Evolutionary conservation across 1,140 invertebrate species (phyloP).

Genomic region (Drosophila parabipectinata): DNA sequence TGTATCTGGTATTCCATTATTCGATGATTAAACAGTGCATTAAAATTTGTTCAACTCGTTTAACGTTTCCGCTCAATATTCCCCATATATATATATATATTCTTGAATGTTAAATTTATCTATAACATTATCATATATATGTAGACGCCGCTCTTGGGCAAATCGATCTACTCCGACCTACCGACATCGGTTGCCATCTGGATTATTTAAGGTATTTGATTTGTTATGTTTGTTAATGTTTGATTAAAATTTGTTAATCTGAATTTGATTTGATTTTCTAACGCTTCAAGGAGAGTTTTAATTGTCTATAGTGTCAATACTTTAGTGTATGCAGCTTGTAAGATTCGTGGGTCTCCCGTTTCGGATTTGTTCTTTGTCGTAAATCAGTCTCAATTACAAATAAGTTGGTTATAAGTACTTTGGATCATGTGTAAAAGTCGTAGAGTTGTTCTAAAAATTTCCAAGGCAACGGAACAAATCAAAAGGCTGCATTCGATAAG

Average conservation of each 20-base stretch:
- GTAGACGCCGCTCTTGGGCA: constrained; percentile 51
- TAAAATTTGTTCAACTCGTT: constrained; percentile 76
- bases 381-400: constrained; percentile 83
- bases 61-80: constrained; percentile 45
- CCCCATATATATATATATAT: constrained; percentile 23
- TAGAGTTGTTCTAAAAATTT: constrained; percentile 70
- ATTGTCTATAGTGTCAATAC: constrained; percentile 20
- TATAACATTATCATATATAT: constrained; percentile 65
- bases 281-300: constrained; percentile 49
- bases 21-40: constrained; percentile 84
- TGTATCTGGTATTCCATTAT: constrained; percentile 63
- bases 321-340: constrained; percentile 31
- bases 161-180: constrained; percentile 44
- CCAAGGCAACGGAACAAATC: constrained; percentile 72
- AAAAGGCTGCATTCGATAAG: constrained; percentile 65
- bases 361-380: constrained; percentile 53
- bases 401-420: constrained; percentile 74
- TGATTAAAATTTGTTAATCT: constrained; percentile 71
- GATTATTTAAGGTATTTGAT: constrained; percentile 53
- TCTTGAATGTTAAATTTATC: constrained; percentile 44
- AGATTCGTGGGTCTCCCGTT: constrained; percentile 28
- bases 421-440: constrained; percentile 72
- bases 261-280: constrained; percentile 60
- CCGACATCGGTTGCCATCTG: constrained; percentile 39
- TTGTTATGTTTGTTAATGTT: constrained; percentile 48